These are phyloP conservation scores for Subanguina moxae DNA, from an alignment of 1,140 invertebrate species.

Conservation along the genomic window DNA sequence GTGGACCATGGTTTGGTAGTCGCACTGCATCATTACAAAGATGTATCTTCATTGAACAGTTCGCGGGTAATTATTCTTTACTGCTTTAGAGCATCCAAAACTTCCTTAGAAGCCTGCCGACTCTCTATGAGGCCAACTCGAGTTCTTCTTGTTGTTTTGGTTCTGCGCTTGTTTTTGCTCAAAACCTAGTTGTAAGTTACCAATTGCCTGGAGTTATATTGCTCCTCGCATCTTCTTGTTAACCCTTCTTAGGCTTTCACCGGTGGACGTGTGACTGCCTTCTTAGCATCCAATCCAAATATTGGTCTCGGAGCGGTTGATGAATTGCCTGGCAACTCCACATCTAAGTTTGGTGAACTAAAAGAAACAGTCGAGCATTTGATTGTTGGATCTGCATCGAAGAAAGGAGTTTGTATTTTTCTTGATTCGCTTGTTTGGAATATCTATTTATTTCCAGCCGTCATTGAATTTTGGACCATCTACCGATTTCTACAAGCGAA, in stretches of 20 bases:
- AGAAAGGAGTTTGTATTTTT: too few species aligned
- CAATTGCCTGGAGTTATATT: too few species aligned
- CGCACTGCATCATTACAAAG: constrained; percentile 78
- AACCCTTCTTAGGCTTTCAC: too few species aligned
- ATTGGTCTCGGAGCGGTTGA: too few species aligned
- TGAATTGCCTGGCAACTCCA: too few species aligned
- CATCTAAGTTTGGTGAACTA: too few species aligned
- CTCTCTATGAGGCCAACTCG: constrained; percentile 69
- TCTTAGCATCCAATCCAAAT: too few species aligned
- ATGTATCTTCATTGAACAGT: constrained; percentile 57
- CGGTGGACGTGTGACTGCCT: too few species aligned
- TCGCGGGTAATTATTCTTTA: neutral
- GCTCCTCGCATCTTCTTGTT: too few species aligned
- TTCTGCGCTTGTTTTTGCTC: constrained; percentile 82
- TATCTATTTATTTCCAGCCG: constrained; percentile 5
- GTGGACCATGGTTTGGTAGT: constrained; percentile 81
- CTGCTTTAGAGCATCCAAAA: constrained; percentile 69
- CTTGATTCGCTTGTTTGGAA: too few species aligned
- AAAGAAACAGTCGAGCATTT: too few species aligned
- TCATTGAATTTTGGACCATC: constrained; percentile 74
- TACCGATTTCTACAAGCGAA: constrained; percentile 96
- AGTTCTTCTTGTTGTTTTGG: constrained; percentile 80
- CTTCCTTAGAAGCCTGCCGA: constrained; percentile 75
- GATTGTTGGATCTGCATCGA: too few species aligned
- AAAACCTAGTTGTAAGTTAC: constrained; percentile 86